These are phyloP conservation scores for Corbicula japonica DNA, from an alignment of 2,888 invertebrate genomes.

Conservation along the genomic window DNA sequence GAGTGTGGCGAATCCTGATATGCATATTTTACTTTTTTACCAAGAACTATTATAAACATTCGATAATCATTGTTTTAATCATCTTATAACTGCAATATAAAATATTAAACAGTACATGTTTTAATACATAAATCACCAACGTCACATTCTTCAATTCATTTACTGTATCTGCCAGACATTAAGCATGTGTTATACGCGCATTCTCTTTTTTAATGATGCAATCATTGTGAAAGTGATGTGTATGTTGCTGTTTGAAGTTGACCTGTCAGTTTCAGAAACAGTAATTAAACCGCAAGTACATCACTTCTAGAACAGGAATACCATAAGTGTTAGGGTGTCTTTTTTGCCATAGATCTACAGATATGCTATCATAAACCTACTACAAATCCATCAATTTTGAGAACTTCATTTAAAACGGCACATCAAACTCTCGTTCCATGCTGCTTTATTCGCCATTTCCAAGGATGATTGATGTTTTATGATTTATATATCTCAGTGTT, in stretches of 20 bases:
- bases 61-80: too few relatives aligned
- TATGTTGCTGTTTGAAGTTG: slow-evolving; percentile 26
- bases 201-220: too few relatives aligned
- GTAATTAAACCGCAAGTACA: slow-evolving; percentile 43
- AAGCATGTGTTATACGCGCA: too few relatives aligned
- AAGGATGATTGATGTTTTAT: slow-evolving; percentile 58
- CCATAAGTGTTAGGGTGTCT: slow-evolving; percentile 7
- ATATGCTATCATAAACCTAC: slow-evolving; percentile 40
- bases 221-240: slow-evolving; percentile 22
- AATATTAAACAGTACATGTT: too few relatives aligned
- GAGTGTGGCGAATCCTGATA: too few relatives aligned
- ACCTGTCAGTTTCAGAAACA: slow-evolving; percentile 49
- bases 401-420: slow-evolving; percentile 52
- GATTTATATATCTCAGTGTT: slow-evolving; percentile 56
- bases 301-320: slow-evolving; percentile 32
- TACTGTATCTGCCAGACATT: too few relatives aligned
- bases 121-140: too few relatives aligned
- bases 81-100: too few relatives aligned
- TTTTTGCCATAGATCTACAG: slow-evolving; percentile 40
- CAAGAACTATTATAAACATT: too few relatives aligned
- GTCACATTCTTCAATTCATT: too few relatives aligned
- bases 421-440: slow-evolving; percentile 65
- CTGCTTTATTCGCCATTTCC: slow-evolving; percentile 57
- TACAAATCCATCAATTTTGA: slow-evolving; percentile 55
- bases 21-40: too few relatives aligned